phyloP scores from a whole-genome alignment of 2,113 vertebrate genomes.

The Formicarius rufipectus region DNA sequence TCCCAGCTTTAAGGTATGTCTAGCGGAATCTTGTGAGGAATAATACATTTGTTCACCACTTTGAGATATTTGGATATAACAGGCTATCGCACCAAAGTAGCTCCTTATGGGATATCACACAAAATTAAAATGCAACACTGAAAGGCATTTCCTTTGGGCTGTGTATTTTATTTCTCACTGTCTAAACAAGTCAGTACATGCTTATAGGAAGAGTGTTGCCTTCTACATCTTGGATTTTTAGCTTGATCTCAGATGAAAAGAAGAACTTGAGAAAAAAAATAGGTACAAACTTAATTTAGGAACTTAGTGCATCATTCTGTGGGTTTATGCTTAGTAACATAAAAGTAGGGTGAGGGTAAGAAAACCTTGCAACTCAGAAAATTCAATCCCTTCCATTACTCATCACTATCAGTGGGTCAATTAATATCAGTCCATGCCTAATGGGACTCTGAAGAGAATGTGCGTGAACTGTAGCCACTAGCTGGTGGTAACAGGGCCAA shows the following conservation, averaged over 20 bases:
- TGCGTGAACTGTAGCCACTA: not conserved
- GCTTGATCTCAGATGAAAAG: not conserved
- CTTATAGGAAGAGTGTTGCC: not conserved
- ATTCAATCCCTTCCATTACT: not conserved
- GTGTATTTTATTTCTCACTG: not conserved
- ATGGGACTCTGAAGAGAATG: not conserved
- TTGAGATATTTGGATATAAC: not conserved
- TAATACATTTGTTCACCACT: not conserved
- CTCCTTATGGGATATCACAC: not conserved
- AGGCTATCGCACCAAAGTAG: not conserved
- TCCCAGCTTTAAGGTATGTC: not conserved
- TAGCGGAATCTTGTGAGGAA: not conserved
- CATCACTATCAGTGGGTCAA: not conserved
- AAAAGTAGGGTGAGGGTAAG: not conserved
- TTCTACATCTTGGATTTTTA: not conserved
- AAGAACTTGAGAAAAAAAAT: not conserved
- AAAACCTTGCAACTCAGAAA: not conserved
- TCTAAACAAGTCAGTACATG: not conserved
- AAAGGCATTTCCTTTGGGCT: not conserved
- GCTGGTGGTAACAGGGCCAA: not conserved
- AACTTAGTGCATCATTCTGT: not conserved
- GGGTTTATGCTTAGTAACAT: accelerated
- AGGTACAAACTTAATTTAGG: not conserved
- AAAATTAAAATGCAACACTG: not conserved
- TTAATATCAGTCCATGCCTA: not conserved